Evolutionary conservation across 2,113 vertebrate genomes (phyloP), one percentile per base, ranked within the genome.

Genomic region (Suncus etruscus): DNA sequence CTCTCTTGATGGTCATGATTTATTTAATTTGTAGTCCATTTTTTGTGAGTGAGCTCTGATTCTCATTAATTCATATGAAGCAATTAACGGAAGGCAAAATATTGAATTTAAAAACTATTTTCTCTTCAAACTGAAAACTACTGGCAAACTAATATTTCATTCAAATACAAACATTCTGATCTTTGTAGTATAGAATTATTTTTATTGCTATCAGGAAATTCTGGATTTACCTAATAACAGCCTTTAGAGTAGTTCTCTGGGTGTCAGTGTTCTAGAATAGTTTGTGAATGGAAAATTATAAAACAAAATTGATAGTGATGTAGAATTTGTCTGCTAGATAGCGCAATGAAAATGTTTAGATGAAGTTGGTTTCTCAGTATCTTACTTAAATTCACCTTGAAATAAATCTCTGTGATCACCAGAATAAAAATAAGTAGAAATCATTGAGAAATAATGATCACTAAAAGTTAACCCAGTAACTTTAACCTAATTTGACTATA

Each of bases 401-500:
- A 74, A 54, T 81, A 83, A 2, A 12, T 63, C 15, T 73, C 8
- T 76, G 0, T 70, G 65, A 47, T 9, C 18, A 78, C 3, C 86
- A 20, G 8, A 61, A 70, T 63, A 90, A 48, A 8, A 86, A 79
- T 61, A 85, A 74, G 48, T 83, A 58, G 24, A 45, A 4, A 75
- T 24, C 74, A 74, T 22, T 58, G 50, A 87, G 11, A 91, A 70
- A 82, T 70, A 89, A 79, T 92, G 83, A 75, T 54, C 29, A 68
- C 7, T 81, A 86, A 86, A 86, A 76, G 1, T 25, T 78, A 16
- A 86, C 66, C 77, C 66, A 85, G 66, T 58, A 89, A 29, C 78
- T 89, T 92, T 58, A 86, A 87, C 39, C 70, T 12, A 16, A 72
- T 86, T 93, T 83, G 16, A 89, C 85, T 70, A 79, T 85, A 87